Evolutionary conservation across 2,888 invertebrate genomes (phyloP), one percentile per base, ranked within the genome.

Genomic region (Ectemnius continuus): DNA sequence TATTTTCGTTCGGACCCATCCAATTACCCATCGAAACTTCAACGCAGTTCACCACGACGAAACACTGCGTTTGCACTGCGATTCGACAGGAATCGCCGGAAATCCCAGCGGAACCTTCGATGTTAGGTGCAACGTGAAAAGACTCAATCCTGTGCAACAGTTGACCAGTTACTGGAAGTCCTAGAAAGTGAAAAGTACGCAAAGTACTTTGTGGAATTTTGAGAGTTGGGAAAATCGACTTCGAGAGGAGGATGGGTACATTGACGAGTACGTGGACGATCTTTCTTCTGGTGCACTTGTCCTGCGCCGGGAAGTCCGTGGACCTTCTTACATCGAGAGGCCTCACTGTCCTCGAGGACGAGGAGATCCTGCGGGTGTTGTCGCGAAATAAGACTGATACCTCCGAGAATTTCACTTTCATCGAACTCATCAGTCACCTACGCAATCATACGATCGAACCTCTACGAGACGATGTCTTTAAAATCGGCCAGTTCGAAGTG

Each of bases 321-420:
- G 84, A 89, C 59, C 71, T 90, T n/a, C 46, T 87, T 13, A 64
- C 83, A 0, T 61, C 85, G 13, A 73, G 68, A 48, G 59, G 72
- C 11, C 36, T 87, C 14, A 80, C 75, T 62, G 68, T 75, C 1
- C 74, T 89, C 45, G 81, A 90, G 23, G 87, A 87, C 13, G 87
- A 89, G 0, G 86, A 89, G 23, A 88, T 91, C 6, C 78, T 91
- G 11, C 84, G 85, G 0, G 84, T 86, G 2, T 78, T 91, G 4
- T 76, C 86, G 3, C 82, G 82, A 13, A 88, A 86, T 61, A 74
- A 84, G 45, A 82, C 75, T n/a, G 67, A 52, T 4, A 65, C 71
- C 4, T 71, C 82, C 5, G 85, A 88, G 13, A 90, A 89, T 73
- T 87, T 85, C 61, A 89, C 89, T 3, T 77, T 89, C 57, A 76